Evolutionary conservation across 2,797 vertebrate species (phyloP), one percentile per base, ranked within the genome.

Genomic region (Sphaeramia orbicularis): DNA sequence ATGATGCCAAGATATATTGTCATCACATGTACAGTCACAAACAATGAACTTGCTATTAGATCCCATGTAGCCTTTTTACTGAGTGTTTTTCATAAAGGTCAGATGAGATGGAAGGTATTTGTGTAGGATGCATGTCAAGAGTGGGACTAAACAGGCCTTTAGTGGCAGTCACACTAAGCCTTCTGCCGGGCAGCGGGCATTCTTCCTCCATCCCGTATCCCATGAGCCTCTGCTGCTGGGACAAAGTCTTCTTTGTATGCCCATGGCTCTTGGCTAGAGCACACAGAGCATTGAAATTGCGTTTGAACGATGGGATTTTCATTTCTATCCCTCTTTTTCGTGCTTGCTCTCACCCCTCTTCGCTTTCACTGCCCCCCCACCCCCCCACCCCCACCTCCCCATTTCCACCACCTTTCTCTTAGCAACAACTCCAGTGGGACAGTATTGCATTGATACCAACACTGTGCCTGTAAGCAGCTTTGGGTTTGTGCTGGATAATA

Each of bases 241-340:
- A 98, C 96, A 98, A 97, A 97, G 96, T 95, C 47, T 86, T 89
- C 94, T 95, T 98, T 99, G 96, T 98, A 62, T 69, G 24, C 58
- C 60, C 82, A 60, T 85, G 78, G 86, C 88, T 92, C 93, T 95
- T 96, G 95, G 96, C 96, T 66, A 72, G 44, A 72, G 71, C 64
- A 89, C 92, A 93, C 89, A 91, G 79, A 84, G 91, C 94, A 90
- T 92, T 93, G 90, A 93, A 91, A 92, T 91, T 80, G 91, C 56
- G 38, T 92, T 92, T 93, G 92, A 93, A 94, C 84, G 91, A 91
- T 92, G 92, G 74, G 91, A 92, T 94, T 94, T 94, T 94, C 89
- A 93, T 94, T 92, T 93, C 90, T 85, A 81, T 89, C 89, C 87
- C 84, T 86, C 83, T 78, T 89, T 85, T 92, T 61, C 50, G 80